These are phyloP conservation scores for Semnornis frantzii DNA, from an alignment of 2,113 vertebrate genomes.

Conservation along the genomic window DNA sequence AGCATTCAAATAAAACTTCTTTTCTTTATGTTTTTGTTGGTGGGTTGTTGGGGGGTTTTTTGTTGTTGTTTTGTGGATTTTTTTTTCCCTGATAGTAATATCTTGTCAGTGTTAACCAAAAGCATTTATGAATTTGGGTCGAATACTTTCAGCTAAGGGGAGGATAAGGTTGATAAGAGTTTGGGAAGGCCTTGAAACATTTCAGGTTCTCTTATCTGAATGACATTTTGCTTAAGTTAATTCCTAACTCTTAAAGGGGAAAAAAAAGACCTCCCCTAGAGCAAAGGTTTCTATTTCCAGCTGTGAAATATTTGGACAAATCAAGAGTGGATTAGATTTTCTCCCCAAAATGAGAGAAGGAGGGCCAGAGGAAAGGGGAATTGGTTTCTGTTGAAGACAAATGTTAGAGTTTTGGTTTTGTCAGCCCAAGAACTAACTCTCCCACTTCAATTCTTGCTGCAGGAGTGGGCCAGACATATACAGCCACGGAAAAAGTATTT, in stretches of 20 bases:
- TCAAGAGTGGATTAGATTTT: background rate
- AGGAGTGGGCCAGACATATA: background rate
- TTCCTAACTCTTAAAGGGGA: background rate
- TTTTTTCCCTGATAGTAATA: background rate
- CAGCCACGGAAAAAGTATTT: background rate
- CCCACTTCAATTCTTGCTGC: background rate
- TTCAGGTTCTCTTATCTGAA: slow-evolving; percentile 18
- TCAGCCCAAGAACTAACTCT: background rate
- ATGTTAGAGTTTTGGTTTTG: background rate
- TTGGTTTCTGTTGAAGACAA: background rate
- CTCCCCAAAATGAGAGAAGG: background rate
- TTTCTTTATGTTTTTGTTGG: background rate
- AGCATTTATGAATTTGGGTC: slow-evolving; percentile 17
- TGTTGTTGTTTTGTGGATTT: background rate
- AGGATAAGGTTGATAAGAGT: slow-evolving; percentile 19
- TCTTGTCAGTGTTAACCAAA: background rate
- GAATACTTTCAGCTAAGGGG: background rate
- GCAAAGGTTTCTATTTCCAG: background rate
- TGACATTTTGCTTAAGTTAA: background rate
- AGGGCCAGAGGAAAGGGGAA: background rate
- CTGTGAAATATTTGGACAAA: background rate
- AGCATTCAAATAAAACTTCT: slow-evolving; percentile 22
- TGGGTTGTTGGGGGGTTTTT: background rate
- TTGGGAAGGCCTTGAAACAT: slow-evolving; percentile 20
- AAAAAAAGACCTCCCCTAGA: background rate